Base-by-base conservation (phyloP, 1,140 invertebrate genomes). In the Panulirus ornatus region DNA sequence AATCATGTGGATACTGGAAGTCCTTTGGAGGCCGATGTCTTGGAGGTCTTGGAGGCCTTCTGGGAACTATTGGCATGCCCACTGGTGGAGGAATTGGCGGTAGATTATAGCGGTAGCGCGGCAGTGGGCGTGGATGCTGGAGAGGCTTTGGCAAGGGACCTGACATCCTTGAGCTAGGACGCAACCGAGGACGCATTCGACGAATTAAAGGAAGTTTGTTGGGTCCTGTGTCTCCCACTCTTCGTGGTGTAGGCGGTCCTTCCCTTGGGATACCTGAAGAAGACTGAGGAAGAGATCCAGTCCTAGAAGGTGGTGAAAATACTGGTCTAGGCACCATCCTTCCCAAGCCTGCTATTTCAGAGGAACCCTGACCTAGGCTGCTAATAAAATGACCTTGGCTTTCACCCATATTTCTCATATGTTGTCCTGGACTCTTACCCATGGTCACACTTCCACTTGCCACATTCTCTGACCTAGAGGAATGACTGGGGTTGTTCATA, bases 21-120 rank as follows among this genome's bases (percentile, higher is more conserved):
- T 79, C 85, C 76, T 79, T 88, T 1, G 85, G 85, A 1, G 85
- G 85, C 8, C 27, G 44, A 3, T 78, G 85, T 8, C 14, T 70
- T 38, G 85, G n/a, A 16, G 19, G 75, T 2, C n/a, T 42, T 2
- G 34, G 85, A 27, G 36, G 54, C 19, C 58, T 79, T 36, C 85
- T 63, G 47, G 75, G 85, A 6, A 88, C 85, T 30, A 70, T 16
- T 22, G 75, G 85, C 85, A 88, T 81, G 8, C 85, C 85, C 8
- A 27, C 38, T 0, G 75, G 85, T 1, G 85, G 85, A 0, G 75
- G 75, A 1, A 79, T 78, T 36, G 85, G 85, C 40, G 75, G 85
- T 2, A 34, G 51, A 1, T 11, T 75, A 16, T 78, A 78, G 1
- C 83, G 66, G 66, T 73, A 75, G 8, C 66, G 40, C 11, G 85